Conservation (phyloP, 2,113 vertebrate genomes). For the Ceyx cyanopectus region DNA sequence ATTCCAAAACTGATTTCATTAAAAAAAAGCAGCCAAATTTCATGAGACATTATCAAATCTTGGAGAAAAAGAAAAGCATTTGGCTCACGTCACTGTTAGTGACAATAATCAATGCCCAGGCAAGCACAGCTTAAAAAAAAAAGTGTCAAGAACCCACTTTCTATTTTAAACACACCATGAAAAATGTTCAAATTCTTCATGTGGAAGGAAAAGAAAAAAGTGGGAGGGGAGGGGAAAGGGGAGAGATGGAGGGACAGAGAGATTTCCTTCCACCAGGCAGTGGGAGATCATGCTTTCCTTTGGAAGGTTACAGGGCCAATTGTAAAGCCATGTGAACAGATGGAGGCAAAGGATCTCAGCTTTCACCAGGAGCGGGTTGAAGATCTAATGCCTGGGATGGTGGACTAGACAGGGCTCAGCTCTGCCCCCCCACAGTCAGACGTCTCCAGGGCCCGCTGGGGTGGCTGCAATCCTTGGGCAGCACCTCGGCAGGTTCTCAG, state of each 20-base stretch:
- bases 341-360: constrained; percentile 70
- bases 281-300: constrained; percentile 57
- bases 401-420: constrained; percentile 40
- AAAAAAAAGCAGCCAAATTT: not conserved
- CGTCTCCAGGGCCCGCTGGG: constrained; percentile 68
- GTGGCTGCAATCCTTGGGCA: constrained; percentile 62
- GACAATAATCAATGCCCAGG: constrained; percentile 28
- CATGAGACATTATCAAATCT: not conserved
- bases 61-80: not conserved
- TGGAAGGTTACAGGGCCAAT: constrained; percentile 48
- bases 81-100: not conserved
- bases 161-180: constrained; percentile 58
- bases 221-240: not conserved
- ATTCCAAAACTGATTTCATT: not conserved
- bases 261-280: constrained; percentile 68
- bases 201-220: constrained; percentile 2
- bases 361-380: constrained; percentile 64
- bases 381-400: constrained; percentile 45
- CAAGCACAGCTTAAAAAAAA: constrained; percentile 39
- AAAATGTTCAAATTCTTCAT: constrained; percentile 40
- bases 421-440: constrained; percentile 55
- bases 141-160: constrained; percentile 39
- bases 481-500: constrained; percentile 74
- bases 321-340: constrained; percentile 72
- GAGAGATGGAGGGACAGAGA: not conserved